Evolutionary conservation across 1,140 invertebrate species (phyloP), one percentile per base, ranked within the genome.

Genomic region (Solenopsis fugax): DNA sequence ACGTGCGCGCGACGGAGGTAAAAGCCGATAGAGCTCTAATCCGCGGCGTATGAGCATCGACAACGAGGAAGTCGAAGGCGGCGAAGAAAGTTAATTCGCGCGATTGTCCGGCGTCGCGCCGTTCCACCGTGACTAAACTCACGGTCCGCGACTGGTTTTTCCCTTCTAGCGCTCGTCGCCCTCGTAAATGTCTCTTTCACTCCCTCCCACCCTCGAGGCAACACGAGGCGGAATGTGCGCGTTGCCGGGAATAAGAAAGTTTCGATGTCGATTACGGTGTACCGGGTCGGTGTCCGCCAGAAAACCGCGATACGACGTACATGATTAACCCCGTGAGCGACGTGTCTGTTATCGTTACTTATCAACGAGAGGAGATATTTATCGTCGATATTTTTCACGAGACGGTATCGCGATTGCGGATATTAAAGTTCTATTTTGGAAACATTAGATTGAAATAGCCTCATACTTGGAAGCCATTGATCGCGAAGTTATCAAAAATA

Each of bases 11-110:
- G 18, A 62, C 58, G 21, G 67, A 56, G 54, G 45, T 65, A 76
- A 67, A 78, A 85, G 56, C 29, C 58, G 69, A 86, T 65, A 24
- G 87, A 71, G 58, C 62, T 87, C 54, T 87, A 85, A 89, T 89
- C 78, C 60, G 52, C 52, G n/a, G 58, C 72, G 64, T 41, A 72
- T 75, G 75, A 87, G 64, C 52, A 64, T 77, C 85, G 82, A 24
- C 41, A 52, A 86, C 69, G 75, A 90, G 80, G 89, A 90, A 89
- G 88, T 90, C 52, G 37, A 77, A 71, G 77, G 52, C 41, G 54
- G 12, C 56, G 89, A 89, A 87, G 89, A 90, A 90, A 90, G 89
- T 90, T 72, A 90, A 90, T 89, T 89, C 88, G 85, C 88, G 85
- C 87, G 81, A 90, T 90, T 89, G 85, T 90, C 86, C 69, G 69